Evolutionary conservation across 2,113 vertebrate genomes (phyloP).

Genomic region (Barbus barbus): DNA sequence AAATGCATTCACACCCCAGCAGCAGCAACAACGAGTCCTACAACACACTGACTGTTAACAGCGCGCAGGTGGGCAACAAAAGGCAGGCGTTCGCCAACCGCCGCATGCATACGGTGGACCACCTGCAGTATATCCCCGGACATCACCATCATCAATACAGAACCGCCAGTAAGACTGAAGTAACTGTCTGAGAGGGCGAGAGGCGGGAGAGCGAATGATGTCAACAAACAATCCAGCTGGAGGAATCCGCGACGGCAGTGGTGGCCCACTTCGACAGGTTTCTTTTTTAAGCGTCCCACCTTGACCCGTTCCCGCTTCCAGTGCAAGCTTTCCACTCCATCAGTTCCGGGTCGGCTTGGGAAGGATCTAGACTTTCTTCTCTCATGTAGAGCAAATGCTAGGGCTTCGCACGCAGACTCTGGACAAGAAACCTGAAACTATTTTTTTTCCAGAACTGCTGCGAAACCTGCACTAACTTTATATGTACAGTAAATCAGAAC

Average conservation of each 20-base stretch:
- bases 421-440: constrained; percentile 47
- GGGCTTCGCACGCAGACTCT: constrained; percentile 70
- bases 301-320: constrained; percentile 65
- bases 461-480: constrained; percentile 66
- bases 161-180: constrained; percentile 97
- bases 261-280: constrained; percentile 25
- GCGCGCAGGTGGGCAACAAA: constrained; percentile 81
- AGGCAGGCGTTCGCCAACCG: constrained; percentile 95
- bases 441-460: constrained; percentile 66
- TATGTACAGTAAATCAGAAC: constrained; percentile 60
- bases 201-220: background rate
- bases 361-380: constrained; percentile 48
- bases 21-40: constrained; percentile 87
- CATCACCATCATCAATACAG: constrained; percentile 89
- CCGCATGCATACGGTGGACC: constrained; percentile 96
- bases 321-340: constrained; percentile 67
- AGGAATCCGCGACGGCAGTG: background rate
- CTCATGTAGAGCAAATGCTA: constrained; percentile 74
- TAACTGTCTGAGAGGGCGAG: constrained; percentile 84
- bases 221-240: constrained; percentile 20
- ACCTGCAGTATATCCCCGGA: constrained; percentile 91
- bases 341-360: constrained; percentile 52
- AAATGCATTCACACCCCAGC: constrained; percentile 96
- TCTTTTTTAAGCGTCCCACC: constrained; percentile 49
- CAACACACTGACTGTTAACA: constrained; percentile 87